Evolutionary conservation across 1,140 invertebrate species (phyloP), one percentile per base, ranked within the genome.

Genomic region (Leptinotarsa texana): DNA sequence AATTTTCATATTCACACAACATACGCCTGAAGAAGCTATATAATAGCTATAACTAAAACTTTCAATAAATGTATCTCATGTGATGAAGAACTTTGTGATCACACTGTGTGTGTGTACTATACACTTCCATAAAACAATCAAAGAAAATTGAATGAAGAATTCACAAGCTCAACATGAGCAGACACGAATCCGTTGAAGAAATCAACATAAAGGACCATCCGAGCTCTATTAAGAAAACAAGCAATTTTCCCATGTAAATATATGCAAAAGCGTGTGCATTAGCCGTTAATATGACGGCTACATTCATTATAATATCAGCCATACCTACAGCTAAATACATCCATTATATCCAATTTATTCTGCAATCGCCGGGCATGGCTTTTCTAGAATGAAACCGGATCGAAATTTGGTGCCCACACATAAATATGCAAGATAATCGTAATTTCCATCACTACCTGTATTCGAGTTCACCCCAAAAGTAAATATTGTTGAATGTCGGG

Each of bases 241-340:
- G 57, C 69, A 27, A 71, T 71, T 62, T 71, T 71, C 69, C 69
- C 69, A 65, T 74, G 69, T 67, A 75, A 75, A 75, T 75, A 67
- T 75, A 75, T 75, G 74, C 74, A 70, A 72, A 72, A 72, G 74
- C 74, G 69, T 67, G 74, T 75, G 69, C 65, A 72, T 75, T 75
- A 72, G 69, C 21, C 47, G 49, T 72, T 75, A 75, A 75, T 75
- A 51, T 75, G 74, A 75, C 74, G 63, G 74, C 69, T 8, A n/a
- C 33, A 65, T 69, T 69, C 24, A 61, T 74, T 67, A 74, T 74
- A 69, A 74, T 74, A 67, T 24, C 49, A 74, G 63, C 73, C 51
- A 57, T 49, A 27, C 42, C 74, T 17, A 42, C 18, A 51, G 70
- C 33, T 75, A 70, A 75, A 75, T 70, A 72, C 69, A 27, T 72